phyloP scores from a whole-genome alignment of 2,888 invertebrate genomes.

The Oithona nana region DNA sequence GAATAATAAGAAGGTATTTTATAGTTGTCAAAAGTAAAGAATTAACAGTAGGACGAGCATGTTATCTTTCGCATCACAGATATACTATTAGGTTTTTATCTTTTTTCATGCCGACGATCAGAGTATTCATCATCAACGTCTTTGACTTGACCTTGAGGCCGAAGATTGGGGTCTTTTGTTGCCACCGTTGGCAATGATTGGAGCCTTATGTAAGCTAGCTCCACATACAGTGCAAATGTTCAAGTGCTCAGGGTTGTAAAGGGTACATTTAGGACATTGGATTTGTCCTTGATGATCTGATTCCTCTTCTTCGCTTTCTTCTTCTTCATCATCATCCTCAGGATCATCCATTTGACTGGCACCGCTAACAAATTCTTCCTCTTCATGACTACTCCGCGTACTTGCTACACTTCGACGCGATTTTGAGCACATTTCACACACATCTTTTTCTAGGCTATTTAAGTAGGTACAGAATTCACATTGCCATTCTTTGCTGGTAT shows the following conservation, averaged over 20 bases:
- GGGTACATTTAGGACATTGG: not conserved
- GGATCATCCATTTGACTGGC: not conserved
- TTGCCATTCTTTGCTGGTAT: constrained; percentile 10
- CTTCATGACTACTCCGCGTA: not conserved
- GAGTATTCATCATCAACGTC: too few relatives aligned
- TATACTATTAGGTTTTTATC: too few relatives aligned
- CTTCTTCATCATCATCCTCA: not conserved
- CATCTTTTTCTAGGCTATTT: constrained; percentile 11
- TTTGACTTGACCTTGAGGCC: too few relatives aligned
- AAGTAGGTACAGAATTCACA: constrained; percentile 18
- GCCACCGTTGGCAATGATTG: not conserved
- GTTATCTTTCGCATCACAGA: too few relatives aligned
- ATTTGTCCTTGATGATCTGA: not conserved
- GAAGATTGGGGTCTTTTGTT: not conserved
- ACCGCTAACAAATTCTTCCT: not conserved
- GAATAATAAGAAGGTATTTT: too few relatives aligned
- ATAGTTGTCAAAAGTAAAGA: too few relatives aligned
- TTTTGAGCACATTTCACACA: constrained; percentile 19
- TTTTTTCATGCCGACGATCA: too few relatives aligned
- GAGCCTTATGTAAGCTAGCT: not conserved
- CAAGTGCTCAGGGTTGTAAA: not conserved
- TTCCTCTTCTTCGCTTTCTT: not conserved
- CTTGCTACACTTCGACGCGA: constrained; percentile 3
- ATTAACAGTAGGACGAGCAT: too few relatives aligned
- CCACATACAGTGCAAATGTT: not conserved